phyloP scores from a whole-genome alignment of 2,888 invertebrate genomes.

The Tetragonisca angustula region DNA sequence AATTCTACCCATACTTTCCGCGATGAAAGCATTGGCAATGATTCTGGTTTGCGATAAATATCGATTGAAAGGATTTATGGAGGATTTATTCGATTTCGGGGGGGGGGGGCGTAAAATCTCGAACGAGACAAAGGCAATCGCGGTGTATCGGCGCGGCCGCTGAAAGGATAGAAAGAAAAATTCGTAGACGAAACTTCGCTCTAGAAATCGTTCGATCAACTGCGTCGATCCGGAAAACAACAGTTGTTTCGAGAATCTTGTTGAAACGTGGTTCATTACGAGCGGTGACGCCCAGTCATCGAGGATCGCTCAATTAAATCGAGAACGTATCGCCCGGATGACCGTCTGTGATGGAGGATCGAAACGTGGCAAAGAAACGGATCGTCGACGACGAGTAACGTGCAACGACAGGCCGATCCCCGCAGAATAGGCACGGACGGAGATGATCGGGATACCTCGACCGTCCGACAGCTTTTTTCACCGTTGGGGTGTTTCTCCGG shows the following conservation, averaged over 20 bases:
- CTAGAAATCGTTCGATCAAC: neutral
- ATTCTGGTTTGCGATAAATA: slow-evolving; percentile 9
- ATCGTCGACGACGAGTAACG: slow-evolving; percentile 20
- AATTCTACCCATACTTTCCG: slow-evolving; percentile 38
- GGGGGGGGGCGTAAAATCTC: neutral
- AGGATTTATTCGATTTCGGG: neutral
- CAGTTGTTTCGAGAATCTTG: slow-evolving; percentile 35
- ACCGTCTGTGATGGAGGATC: slow-evolving; percentile 13
- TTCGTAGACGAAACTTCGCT: neutral
- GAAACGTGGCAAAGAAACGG: slow-evolving; percentile 61
- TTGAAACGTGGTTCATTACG: slow-evolving; percentile 19
- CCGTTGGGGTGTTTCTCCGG: slow-evolving; percentile 12
- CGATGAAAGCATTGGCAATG: slow-evolving; percentile 36
- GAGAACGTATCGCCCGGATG: slow-evolving; percentile 43
- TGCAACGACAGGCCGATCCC: slow-evolving; percentile 54
- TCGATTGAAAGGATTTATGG: neutral
- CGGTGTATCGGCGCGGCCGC: neutral
- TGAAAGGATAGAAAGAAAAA: neutral
- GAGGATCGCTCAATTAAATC: slow-evolving; percentile 63
- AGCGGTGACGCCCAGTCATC: slow-evolving; percentile 5
- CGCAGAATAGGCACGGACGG: slow-evolving; percentile 68
- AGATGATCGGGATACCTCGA: slow-evolving; percentile 73
- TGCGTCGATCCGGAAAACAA: neutral
- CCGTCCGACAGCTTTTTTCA: slow-evolving; percentile 64
- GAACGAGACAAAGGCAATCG: neutral